Base-by-base conservation (phyloP, 2,888 invertebrate genomes). In the Sminthurinus aureus region DNA sequence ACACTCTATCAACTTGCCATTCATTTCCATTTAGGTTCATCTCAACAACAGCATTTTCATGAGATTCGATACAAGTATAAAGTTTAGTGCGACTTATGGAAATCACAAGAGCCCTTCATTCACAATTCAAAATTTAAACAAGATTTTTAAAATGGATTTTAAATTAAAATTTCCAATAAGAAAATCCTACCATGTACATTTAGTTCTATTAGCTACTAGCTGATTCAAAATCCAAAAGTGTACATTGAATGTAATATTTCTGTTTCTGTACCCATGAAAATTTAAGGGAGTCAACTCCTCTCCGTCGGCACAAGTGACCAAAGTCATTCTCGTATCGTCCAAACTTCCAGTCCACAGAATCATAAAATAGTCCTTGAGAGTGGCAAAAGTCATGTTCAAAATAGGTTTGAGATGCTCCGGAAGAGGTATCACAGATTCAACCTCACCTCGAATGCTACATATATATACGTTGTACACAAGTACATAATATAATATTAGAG, bases 11-110 rank as follows among this genome's bases (percentile, higher is more conserved):
- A 8, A 84, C 26, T 26, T 71, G 73, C 88, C 88, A 88, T 90
- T 97, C 96, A 80, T 95, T 93, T 89, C 94, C 94, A 86, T 96
- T 96, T 71, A 98, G 91, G 89, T 96, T 96, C 81, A 98, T 90
- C 90, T 96, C 96, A 74, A 96, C 91, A 90, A 96, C 91, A 76
- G 93, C 93, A 90, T 96, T 96, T 24, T 93, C 93, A 0, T 93
- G 85, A 4, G 83, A 81, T 20, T 85, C 87, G 1, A 85, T 69
- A 77, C 86, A 85, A 80, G 85, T 84, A 74, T 83, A 86, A 51
- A 87, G 38, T 77, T 84, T 81, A 51, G 83, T 87, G 71, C 85
- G 80, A 51, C 84, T 82, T 11, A 84, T 78, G 20, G 84, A 83
- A 80, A 84, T 78, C 38, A 85, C 86, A 52, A 85, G 66, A 58